Evolutionary conservation across 2,797 vertebrate genomes (phyloP).

Genomic region (Discoglossus pictus): DNA sequence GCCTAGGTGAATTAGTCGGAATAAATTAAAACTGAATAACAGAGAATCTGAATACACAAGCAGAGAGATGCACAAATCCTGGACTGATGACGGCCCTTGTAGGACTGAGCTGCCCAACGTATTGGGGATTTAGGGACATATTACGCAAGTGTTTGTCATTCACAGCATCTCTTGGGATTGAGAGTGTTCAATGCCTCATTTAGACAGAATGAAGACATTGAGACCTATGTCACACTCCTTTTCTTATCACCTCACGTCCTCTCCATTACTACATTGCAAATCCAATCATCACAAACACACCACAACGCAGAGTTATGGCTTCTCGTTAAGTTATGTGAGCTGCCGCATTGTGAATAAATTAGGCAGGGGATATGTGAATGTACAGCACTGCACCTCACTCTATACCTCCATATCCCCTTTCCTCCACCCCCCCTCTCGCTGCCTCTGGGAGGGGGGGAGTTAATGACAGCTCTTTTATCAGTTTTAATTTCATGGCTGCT

Average conservation of each 20-base stretch:
- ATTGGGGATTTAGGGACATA: too few relatives aligned
- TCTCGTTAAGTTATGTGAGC: constrained; percentile 37
- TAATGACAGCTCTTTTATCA: constrained; percentile 32
- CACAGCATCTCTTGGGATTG: too few relatives aligned
- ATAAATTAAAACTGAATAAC: too few relatives aligned
- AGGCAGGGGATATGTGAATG: constrained; percentile 15
- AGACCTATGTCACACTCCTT: constrained; percentile 15
- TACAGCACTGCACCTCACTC: not conserved
- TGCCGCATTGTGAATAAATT: constrained; percentile 41
- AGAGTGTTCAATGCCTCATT: not conserved
- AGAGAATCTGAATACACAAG: too few relatives aligned
- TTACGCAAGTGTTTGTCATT: too few relatives aligned
- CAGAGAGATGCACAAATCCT: too few relatives aligned
- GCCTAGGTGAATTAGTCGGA: too few relatives aligned
- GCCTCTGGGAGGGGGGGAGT: not conserved
- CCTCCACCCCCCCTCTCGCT: not conserved
- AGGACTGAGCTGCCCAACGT: too few relatives aligned
- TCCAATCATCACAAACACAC: constrained; percentile 45
- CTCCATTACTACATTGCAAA: constrained; percentile 35
- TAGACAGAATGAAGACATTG: not conserved
- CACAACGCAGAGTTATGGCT: constrained; percentile 41
- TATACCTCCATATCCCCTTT: not conserved
- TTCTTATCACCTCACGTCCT: constrained; percentile 34
- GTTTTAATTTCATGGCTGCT: constrained; percentile 32
- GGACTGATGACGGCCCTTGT: too few relatives aligned